A percentile compares a stretch with the other conserved stretches of the same genome.
Evolutionary conservation across 2,888 invertebrate species (phyloP).

Genomic region (Drepana falcataria): DNA sequence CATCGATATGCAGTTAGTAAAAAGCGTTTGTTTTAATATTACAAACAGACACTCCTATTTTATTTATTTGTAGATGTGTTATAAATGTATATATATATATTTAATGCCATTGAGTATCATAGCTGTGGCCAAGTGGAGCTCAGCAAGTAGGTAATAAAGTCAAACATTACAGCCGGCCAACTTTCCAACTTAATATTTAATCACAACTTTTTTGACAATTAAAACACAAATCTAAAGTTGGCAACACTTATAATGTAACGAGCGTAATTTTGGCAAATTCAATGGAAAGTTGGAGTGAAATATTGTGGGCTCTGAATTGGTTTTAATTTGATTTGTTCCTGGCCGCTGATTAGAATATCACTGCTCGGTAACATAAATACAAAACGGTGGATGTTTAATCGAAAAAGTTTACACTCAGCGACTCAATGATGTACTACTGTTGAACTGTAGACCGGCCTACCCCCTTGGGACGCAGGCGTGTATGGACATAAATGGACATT

Average conservation of each 20-base stretch:
- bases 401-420: background rate
- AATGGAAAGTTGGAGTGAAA: constrained; percentile 1
- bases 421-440: background rate
- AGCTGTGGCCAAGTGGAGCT: no score
- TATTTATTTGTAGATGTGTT: no score
- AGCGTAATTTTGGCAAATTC: background rate
- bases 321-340: constrained; percentile 1
- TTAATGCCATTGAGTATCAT: no score
- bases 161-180: background rate
- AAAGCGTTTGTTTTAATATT: no score
- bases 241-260: background rate
- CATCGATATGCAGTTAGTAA: no score
- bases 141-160: background rate
- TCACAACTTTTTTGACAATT: background rate
- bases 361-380: background rate
- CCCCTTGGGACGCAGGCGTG: no score
- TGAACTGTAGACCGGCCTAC: no score
- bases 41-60: no score
- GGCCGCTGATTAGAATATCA: background rate
- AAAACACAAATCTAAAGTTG: background rate
- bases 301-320: constrained; percentile 1
- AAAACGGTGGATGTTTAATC: background rate
- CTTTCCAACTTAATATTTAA: background rate
- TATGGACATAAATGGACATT: no score
- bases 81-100: no score